Conservation (phyloP, 2,797 vertebrate genomes). For the Rhinichthys osculus region DNA sequence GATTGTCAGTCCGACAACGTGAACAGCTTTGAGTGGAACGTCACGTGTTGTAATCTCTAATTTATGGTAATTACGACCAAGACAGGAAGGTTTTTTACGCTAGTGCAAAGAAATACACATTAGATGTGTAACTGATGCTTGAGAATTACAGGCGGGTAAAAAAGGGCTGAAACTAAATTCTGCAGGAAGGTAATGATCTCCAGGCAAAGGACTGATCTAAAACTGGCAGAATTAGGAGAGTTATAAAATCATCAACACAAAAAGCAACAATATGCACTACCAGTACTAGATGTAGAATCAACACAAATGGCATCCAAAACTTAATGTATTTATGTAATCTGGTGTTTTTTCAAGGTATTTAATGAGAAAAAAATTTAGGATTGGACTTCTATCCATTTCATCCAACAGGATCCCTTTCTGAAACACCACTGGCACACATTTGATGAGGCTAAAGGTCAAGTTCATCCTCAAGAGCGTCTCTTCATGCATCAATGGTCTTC, state of each 20-base stretch:
- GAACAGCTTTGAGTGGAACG: neutral
- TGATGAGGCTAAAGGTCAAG: slow-evolving; percentile 7
- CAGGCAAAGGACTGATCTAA: neutral
- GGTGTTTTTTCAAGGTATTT: neutral
- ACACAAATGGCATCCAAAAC: neutral
- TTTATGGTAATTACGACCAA: neutral
- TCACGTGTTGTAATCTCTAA: neutral
- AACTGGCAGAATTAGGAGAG: neutral
- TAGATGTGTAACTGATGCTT: slow-evolving; percentile 6
- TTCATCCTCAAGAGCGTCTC: neutral
- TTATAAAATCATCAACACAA: neutral
- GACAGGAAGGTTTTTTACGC: neutral
- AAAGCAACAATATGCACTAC: neutral
- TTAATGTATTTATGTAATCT: neutral
- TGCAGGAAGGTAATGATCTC: neutral
- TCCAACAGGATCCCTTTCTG: neutral
- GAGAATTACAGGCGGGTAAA: neutral
- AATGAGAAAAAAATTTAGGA: neutral
- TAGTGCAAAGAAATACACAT: neutral
- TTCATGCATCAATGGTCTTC: neutral
- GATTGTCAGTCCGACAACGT: neutral
- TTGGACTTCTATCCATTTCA: neutral
- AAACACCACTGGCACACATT: neutral
- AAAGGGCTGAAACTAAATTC: slow-evolving; percentile 7
- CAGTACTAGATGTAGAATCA: neutral